Base-by-base conservation (phyloP, 2,113 vertebrate genomes). In the Chaetorhynchus papuensis region DNA sequence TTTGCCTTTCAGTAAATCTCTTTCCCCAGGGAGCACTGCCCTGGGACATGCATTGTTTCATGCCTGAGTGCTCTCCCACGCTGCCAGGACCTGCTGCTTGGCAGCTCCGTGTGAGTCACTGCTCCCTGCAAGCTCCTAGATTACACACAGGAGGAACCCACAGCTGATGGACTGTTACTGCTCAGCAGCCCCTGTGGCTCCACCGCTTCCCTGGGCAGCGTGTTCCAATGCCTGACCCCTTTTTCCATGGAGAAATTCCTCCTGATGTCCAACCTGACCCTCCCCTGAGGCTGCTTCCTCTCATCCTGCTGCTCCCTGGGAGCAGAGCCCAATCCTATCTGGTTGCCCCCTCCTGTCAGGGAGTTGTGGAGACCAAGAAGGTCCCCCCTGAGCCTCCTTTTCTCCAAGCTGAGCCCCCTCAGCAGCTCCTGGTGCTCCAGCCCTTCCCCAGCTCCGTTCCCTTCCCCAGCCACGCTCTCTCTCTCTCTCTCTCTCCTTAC, bases 241-340 rank as follows among this genome's bases (percentile, higher is more conserved):
- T 1, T 18, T 47, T 61, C 39, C 61, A 53, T 1, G 54, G 7
- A 2, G 39, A 53, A 82, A 68, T 41, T 9, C 69, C 39, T 82
- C 0, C 45, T 68, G 39, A 0, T 21, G n/a, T 21, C 52, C 77
- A 39, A 1, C 7, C 77, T 74, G 77, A 57, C 2, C 33, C 12
- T 44, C 10, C 47, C 28, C 33, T 44, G 68, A 20, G 42, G 44
- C 37, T 0, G 0, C 18, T 60, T 4, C 31, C 27, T 17, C 41
- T 63, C 3, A 0, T 61, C 56, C 45, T 28, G 28, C 6, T 44
- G 39, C 8, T 19, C 30, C 22, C 27, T 24, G 39, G 27, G 33
- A 68, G 33, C 39, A 82, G 6, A 60, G 13, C 33, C 52, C 0
- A 0, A 42, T 1, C 7, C 16, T 1, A 4, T 4, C 0, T 0